phyloP scores from a whole-genome alignment of 2,797 vertebrate species.

The Takifugu rubripes region DNA sequence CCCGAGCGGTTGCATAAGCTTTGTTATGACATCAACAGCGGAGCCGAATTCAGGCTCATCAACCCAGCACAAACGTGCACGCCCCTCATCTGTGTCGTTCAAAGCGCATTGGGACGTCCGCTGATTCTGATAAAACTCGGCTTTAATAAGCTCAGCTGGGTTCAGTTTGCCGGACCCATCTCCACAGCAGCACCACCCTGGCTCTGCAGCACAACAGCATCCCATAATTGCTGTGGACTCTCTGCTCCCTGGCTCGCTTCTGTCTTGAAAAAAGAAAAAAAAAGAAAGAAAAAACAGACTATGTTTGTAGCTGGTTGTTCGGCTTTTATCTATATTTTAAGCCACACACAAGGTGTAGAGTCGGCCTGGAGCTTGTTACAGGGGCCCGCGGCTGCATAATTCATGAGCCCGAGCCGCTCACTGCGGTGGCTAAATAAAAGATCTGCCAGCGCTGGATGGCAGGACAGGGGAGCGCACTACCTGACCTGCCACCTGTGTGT shows the following conservation, averaged over 20 bases:
- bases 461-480: slow-evolving; percentile 48
- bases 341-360: slow-evolving; percentile 95
- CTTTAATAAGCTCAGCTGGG: not conserved
- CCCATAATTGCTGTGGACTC: slow-evolving; percentile 78
- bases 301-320: slow-evolving; percentile 89
- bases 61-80: slow-evolving; percentile 34
- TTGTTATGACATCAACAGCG: slow-evolving; percentile 60
- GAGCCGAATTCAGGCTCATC: slow-evolving; percentile 56
- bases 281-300: slow-evolving; percentile 26
- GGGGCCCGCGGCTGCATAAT: slow-evolving; percentile 86
- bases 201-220: slow-evolving; percentile 59
- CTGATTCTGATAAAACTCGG: too few relatives aligned
- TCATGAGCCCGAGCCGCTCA: slow-evolving; percentile 81
- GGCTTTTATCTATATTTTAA: slow-evolving; percentile 99
- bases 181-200: slow-evolving; percentile 10
- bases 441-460: slow-evolving; percentile 65
- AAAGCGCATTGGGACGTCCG: slow-evolving; percentile 6
- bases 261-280: slow-evolving; percentile 63
- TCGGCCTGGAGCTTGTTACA: slow-evolving; percentile 89
- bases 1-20: slow-evolving; percentile 52
- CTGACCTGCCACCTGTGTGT: slow-evolving; percentile 61
- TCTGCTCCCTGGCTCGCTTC: slow-evolving; percentile 65
- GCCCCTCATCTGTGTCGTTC: slow-evolving; percentile 18
- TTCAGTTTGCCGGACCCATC: not conserved
- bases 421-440: slow-evolving; percentile 82